Evolutionary conservation across 2,797 vertebrate species (phyloP).

Genomic region (Sus cebifrons): DNA sequence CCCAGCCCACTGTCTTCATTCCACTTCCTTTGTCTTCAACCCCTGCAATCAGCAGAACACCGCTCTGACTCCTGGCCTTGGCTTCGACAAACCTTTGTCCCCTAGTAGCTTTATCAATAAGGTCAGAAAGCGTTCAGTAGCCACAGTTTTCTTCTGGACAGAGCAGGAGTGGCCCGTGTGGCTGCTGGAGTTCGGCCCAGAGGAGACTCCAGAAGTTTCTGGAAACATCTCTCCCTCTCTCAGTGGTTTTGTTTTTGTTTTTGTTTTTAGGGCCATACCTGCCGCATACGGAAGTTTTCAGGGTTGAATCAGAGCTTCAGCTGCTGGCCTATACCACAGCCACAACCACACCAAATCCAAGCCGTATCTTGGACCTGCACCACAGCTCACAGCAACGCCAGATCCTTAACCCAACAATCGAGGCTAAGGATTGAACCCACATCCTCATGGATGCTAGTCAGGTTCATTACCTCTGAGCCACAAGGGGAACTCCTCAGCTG

Average conservation of each 20-base stretch:
- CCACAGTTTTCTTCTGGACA: not conserved
- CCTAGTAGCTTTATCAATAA: not conserved
- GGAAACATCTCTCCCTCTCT: not conserved
- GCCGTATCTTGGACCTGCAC: no score
- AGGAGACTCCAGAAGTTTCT: not conserved
- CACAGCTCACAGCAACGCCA: no score
- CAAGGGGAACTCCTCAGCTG: not conserved
- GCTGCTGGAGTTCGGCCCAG: not conserved
- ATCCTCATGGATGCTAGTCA: no score
- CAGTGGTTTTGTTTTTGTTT: no score
- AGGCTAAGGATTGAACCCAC: no score
- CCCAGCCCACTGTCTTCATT: not conserved
- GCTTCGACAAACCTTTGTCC: not conserved
- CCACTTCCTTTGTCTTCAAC: not conserved
- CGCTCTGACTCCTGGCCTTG: not conserved
- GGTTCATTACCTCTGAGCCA: no score
- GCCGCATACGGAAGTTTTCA: no score
- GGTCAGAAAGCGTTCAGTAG: not conserved
- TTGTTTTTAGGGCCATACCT: no score
- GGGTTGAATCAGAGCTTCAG: no score
- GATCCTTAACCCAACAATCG: no score
- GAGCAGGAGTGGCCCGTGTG: not conserved
- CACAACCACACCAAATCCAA: no score
- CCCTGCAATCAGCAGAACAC: not conserved
- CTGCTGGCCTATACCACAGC: no score